These are phyloP conservation scores for Phylloscopus trochilus DNA, from an alignment of 2,113 vertebrate species.

Conservation along the genomic window DNA sequence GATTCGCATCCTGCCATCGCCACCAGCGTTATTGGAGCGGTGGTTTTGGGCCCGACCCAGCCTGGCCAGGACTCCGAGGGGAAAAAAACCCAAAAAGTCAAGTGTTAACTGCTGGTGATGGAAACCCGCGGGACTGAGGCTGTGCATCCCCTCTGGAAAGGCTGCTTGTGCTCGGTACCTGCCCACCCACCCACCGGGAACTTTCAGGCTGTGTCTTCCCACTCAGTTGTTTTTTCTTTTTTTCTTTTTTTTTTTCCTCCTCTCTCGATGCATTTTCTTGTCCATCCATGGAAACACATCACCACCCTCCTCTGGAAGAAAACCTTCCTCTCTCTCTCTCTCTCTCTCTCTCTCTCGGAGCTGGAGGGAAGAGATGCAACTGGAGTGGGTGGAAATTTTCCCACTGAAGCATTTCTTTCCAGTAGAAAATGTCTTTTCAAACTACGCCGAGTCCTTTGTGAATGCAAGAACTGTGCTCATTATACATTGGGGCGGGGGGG, in stretches of 20 bases:
- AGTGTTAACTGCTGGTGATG: fast-evolving
- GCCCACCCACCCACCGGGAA: neutral
- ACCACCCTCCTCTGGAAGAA: neutral
- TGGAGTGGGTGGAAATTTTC: neutral
- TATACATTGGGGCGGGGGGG: no score
- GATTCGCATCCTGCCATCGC: neutral
- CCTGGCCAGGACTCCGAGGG: neutral
- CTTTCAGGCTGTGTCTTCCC: neutral
- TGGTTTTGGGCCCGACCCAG: neutral
- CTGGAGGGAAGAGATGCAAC: neutral
- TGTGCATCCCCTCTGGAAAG: neutral
- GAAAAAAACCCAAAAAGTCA: neutral
- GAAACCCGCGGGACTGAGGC: fast-evolving
- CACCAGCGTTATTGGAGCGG: neutral
- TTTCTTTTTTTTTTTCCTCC: neutral
- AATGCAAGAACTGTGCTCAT: neutral
- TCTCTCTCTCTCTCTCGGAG: neutral
- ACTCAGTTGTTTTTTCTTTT: neutral
- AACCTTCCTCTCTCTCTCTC: neutral
- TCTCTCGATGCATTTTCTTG: neutral
- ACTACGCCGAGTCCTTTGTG: neutral
- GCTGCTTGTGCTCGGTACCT: neutral
- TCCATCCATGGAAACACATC: neutral
- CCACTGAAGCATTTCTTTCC: neutral
- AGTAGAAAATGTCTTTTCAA: neutral